These are phyloP conservation scores for Urocitellus parryii DNA, from an alignment of 2,113 vertebrate species.

Conservation along the genomic window DNA sequence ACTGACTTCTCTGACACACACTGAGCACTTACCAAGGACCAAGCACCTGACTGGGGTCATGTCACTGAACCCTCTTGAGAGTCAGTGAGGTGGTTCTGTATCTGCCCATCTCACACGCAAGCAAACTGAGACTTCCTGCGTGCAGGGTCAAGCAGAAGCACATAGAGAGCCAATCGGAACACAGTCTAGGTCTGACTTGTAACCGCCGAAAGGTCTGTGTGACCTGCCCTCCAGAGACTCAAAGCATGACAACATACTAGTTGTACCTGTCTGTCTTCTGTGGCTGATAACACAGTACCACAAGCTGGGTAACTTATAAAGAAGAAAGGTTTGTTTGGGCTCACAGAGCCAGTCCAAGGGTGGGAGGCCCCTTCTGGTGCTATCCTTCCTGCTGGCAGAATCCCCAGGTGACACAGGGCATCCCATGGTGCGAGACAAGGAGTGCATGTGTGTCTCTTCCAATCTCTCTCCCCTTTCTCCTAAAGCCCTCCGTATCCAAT, in stretches of 20 bases:
- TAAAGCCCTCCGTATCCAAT: background rate
- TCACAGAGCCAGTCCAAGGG: background rate
- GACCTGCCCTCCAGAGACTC: background rate
- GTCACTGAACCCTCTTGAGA: background rate
- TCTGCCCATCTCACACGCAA: background rate
- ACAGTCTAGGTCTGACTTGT: too few relatives aligned
- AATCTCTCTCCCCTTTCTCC: background rate
- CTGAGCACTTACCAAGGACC: background rate
- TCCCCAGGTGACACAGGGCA: too few relatives aligned
- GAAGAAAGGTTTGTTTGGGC: background rate
- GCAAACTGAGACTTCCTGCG: background rate
- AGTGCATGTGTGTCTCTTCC: background rate
- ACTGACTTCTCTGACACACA: background rate
- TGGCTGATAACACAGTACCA: background rate
- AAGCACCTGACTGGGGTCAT: background rate
- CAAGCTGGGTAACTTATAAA: background rate
- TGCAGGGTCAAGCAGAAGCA: background rate
- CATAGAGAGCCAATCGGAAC: background rate
- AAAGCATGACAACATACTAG: too few relatives aligned
- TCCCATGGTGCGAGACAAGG: background rate
- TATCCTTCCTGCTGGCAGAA: background rate
- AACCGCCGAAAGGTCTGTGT: rapidly evolving
- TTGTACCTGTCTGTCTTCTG: background rate
- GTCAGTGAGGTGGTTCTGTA: background rate
- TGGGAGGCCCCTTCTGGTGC: too few relatives aligned